A percentile compares a stretch with the other conserved stretches of the same genome.
These are phyloP conservation scores for Peromyscus eremicus DNA, from an alignment of 2,797 vertebrate genomes.

Conservation along the genomic window DNA sequence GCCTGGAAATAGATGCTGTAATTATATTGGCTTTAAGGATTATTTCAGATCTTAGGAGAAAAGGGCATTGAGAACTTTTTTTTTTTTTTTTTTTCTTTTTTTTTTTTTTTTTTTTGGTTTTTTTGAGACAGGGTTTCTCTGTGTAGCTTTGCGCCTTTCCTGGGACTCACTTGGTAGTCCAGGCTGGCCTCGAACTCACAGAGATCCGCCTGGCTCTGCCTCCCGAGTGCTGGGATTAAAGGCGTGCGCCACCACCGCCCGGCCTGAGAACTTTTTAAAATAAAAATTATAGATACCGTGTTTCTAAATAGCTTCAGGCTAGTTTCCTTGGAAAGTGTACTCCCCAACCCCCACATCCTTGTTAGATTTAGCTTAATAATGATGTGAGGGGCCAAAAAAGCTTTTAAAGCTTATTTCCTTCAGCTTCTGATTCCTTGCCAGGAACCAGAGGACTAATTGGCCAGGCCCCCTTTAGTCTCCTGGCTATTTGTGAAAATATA, in stretches of 20 bases:
- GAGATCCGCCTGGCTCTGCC: too few relatives aligned
- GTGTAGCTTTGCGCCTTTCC: too few relatives aligned
- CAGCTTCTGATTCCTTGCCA: slow-evolving; percentile 79
- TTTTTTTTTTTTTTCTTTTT: too few relatives aligned
- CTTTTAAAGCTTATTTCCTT: slow-evolving; percentile 84
- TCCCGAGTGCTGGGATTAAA: too few relatives aligned
- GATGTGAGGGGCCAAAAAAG: slow-evolving; percentile 78
- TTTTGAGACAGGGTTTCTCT: too few relatives aligned
- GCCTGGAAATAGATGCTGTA: slow-evolving; percentile 62
- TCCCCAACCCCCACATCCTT: slow-evolving; percentile 44
- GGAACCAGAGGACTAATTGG: slow-evolving; percentile 71
- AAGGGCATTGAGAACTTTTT: slow-evolving; percentile 54
- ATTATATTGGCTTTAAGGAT: slow-evolving; percentile 65
- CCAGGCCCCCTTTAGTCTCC: slow-evolving; percentile 77
- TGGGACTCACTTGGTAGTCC: too few relatives aligned
- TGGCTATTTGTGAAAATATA: slow-evolving; percentile 73
- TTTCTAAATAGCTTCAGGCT: slow-evolving; percentile 68
- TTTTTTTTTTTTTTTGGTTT: too few relatives aligned
- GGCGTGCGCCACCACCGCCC: too few relatives aligned
- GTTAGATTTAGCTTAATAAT: slow-evolving; percentile 79
- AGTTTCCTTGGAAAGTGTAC: slow-evolving; percentile 68
- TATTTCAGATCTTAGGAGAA: slow-evolving; percentile 64
- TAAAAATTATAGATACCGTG: slow-evolving; percentile 53
- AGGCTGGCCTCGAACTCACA: too few relatives aligned
- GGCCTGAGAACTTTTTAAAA: slow-evolving; percentile 52